phyloP scores from a whole-genome alignment of 2,797 vertebrate species.

The Clarias pachynema region DNA sequence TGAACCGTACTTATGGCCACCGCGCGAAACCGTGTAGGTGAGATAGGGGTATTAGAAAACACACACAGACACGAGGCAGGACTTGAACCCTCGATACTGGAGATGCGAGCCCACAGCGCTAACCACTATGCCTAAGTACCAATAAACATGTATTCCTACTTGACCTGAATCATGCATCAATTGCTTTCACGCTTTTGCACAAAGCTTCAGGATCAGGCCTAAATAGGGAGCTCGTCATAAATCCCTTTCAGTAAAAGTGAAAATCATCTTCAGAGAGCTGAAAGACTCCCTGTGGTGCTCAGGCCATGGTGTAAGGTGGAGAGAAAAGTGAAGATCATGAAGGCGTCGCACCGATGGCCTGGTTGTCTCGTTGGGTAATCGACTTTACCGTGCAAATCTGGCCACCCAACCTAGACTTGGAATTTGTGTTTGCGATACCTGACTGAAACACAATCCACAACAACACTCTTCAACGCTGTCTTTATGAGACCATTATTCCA shows the following conservation, averaged over 20 bases:
- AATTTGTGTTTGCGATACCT: slow-evolving; percentile 52
- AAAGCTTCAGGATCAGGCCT: neutral
- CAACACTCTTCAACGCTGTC: slow-evolving; percentile 32
- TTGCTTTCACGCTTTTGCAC: neutral
- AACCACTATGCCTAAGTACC: neutral
- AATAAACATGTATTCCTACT: neutral
- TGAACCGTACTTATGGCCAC: too few species aligned
- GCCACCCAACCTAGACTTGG: slow-evolving; percentile 46
- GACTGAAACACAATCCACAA: slow-evolving; percentile 53
- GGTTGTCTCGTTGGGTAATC: slow-evolving; percentile 42
- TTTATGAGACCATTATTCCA: slow-evolving; percentile 44
- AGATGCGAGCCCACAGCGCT: too few species aligned
- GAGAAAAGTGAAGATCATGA: slow-evolving; percentile 41
- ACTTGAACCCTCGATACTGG: too few species aligned
- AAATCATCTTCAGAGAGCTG: slow-evolving; percentile 21
- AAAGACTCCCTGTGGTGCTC: slow-evolving; percentile 20
- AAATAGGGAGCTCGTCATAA: neutral
- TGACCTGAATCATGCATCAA: neutral
- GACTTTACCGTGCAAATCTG: slow-evolving; percentile 51
- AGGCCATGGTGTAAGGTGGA: slow-evolving; percentile 48
- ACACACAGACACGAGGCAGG: too few species aligned
- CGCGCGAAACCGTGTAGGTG: too few species aligned
- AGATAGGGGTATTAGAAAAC: too few species aligned
- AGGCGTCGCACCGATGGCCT: slow-evolving; percentile 26
- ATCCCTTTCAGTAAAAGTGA: slow-evolving; percentile 26